Percentiles rank a stretch among this genome's conserved stretches.
Conservation (phyloP, 2,113 vertebrate species). For the Gnathonemus longibarbis region DNA sequence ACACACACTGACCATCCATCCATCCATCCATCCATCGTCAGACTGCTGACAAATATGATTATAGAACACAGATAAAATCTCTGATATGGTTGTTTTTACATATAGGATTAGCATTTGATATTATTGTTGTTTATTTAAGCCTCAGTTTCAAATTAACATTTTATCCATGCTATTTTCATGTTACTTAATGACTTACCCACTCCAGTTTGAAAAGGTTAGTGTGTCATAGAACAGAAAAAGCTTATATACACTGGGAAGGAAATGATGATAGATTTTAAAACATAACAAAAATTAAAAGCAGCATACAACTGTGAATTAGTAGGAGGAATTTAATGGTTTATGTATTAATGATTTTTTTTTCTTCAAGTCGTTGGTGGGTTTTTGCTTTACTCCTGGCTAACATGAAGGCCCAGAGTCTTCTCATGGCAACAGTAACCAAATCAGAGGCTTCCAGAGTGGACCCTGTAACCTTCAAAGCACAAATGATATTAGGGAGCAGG, state of each 20-base stretch:
- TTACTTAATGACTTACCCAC: background rate
- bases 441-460: slow-evolving; percentile 46
- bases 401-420: slow-evolving; percentile 41
- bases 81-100: background rate
- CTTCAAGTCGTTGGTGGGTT: background rate
- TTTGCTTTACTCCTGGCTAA: slow-evolving; percentile 41
- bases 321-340: background rate
- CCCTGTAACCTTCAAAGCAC: slow-evolving; percentile 52
- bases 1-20: background rate
- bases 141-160: background rate
- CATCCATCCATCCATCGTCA: background rate
- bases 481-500: slow-evolving; percentile 59
- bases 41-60: background rate
- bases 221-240: background rate
- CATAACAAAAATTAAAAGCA: background rate
- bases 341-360: background rate
- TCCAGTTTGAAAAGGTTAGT: background rate
- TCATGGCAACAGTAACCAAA: slow-evolving; percentile 47
- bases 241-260: background rate
- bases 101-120: background rate
- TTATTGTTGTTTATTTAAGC: background rate
- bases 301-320: background rate
- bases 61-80: background rate
- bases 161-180: background rate
- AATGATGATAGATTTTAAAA: background rate